Conservation (phyloP, 2,888 invertebrate genomes). For the Cryptus armator region DNA sequence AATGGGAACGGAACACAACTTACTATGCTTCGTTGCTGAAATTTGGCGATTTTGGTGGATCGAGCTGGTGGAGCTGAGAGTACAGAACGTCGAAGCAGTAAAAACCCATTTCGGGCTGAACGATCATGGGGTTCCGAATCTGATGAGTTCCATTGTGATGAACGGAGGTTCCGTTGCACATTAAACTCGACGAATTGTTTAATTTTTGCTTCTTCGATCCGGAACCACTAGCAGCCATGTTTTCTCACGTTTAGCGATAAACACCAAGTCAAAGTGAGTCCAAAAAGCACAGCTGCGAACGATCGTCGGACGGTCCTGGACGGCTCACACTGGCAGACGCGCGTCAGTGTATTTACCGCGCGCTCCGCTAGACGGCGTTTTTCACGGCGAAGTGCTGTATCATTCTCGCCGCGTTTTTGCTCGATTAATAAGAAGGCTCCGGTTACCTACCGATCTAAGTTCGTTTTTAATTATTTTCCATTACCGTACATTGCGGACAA, state of each 20-base stretch:
- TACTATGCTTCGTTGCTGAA: conserved; percentile 98
- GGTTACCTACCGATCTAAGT: no score
- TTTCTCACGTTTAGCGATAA: conserved; percentile 72
- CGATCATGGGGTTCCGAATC: conserved; percentile 88
- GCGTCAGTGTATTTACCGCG: conserved; percentile 70
- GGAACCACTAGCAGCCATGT: conserved; percentile 96
- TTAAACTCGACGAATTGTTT: conserved; percentile 88
- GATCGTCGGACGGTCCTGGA: conserved; percentile 33
- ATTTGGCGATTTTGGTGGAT: conserved; percentile 95
- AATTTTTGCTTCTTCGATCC: conserved; percentile 97
- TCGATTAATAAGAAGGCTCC: background rate
- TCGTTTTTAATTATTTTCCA: background rate
- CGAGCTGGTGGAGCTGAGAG: conserved; percentile 96
- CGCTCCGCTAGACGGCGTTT: conserved; percentile 75
- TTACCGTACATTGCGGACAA: background rate
- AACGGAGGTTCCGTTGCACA: conserved; percentile 87
- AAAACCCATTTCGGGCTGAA: conserved; percentile 98
- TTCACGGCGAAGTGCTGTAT: conserved; percentile 72
- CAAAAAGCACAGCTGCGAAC: conserved; percentile 54
- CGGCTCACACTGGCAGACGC: conserved; percentile 45
- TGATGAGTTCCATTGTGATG: conserved; percentile 83
- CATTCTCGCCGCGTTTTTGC: conserved; percentile 56
- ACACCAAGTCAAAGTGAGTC: conserved; percentile 42
- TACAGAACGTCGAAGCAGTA: conserved; percentile 99
- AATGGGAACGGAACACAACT: conserved; percentile 86